Evolutionary conservation across 2,888 invertebrate species (phyloP), one percentile per base, ranked within the genome.

Genomic region (Salpingus planirostris): DNA sequence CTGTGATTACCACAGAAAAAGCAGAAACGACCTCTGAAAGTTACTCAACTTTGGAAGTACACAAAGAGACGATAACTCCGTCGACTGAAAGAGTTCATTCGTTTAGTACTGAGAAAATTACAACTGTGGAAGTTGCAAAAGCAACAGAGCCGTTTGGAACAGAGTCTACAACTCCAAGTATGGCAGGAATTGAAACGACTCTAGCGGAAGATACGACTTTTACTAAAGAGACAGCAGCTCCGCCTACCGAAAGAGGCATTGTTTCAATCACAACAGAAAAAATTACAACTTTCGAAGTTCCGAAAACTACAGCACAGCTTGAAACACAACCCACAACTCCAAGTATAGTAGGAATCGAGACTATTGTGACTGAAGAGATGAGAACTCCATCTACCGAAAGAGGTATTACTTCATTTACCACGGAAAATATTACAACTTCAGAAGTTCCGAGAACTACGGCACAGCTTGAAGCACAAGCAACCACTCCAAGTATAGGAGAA

Each of bases 361-460:
- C 27, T 26, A 8, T 11, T 13, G 13, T 13, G 3, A 3, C 27
- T n/a, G 27, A 15, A 27, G 6, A n/a, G n/a, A n/a, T n/a, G n/a
- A 1, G 21, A 29, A 12, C 10, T 23, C 7, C 13, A 13, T 13
- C 12, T 21, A 13, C 12, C 5, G 14, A 11, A 23, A 29, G 14
- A 24, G 27, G 11, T 24, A 21, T 13, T 21, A 33, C 27, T 8
- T 27, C 33, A 13, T 18, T 8, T 18, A 18, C 18, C 5, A 18
- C 5, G 18, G 18, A 18, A 18, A 18, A n/a, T n/a, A n/a, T n/a
- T n/a, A n/a, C n/a, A n/a, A n/a, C n/a, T n/a, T n/a, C n/a, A n/a
- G n/a, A n/a, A n/a, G n/a, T n/a, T n/a, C n/a, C n/a, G n/a, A n/a
- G n/a, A n/a, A n/a, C n/a, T n/a, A n/a, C n/a, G n/a, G n/a, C n/a